Conservation (phyloP, 2,797 vertebrate species). For the Microctenopoma lineatum region DNA sequence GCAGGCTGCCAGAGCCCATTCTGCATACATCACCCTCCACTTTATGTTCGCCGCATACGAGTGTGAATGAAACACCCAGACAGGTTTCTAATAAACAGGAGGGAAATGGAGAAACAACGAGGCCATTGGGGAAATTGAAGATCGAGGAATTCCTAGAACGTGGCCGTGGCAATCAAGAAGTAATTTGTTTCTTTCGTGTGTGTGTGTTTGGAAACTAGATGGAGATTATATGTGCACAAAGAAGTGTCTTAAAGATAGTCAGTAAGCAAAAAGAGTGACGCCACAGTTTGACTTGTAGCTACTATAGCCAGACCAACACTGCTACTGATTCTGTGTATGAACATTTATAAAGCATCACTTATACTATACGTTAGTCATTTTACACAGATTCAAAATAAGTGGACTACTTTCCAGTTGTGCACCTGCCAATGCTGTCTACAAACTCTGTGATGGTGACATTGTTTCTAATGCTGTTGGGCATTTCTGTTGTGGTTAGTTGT, state of each 20-base stretch:
- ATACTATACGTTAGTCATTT: too few relatives aligned
- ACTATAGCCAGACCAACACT: neutral
- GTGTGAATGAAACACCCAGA: constrained; percentile 51
- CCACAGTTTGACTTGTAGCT: neutral
- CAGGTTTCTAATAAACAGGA: constrained; percentile 40
- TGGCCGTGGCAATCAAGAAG: constrained; percentile 11
- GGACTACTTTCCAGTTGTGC: too few relatives aligned
- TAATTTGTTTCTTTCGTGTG: constrained; percentile 12
- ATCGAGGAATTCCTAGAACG: constrained; percentile 59
- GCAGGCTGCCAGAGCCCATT: constrained; percentile 35
- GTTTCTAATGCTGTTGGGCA: neutral
- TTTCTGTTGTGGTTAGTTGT: neutral
- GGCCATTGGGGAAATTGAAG: neutral
- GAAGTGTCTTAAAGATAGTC: neutral
- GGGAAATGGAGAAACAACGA: constrained; percentile 9
- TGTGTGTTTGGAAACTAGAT: constrained; percentile 2
- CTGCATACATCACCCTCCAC: constrained; percentile 47
- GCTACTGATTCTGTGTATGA: neutral
- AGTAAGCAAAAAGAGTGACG: constrained; percentile 15
- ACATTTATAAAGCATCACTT: too few relatives aligned
- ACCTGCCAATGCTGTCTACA: constrained; percentile 2
- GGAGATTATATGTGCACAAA: constrained; percentile 11
- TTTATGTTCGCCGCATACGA: constrained; percentile 34
- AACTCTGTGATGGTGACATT: neutral
- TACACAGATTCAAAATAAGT: too few relatives aligned